These are phyloP conservation scores for Falcaria lacertinaria DNA, from an alignment of 2,888 invertebrate genomes.

Conservation along the genomic window DNA sequence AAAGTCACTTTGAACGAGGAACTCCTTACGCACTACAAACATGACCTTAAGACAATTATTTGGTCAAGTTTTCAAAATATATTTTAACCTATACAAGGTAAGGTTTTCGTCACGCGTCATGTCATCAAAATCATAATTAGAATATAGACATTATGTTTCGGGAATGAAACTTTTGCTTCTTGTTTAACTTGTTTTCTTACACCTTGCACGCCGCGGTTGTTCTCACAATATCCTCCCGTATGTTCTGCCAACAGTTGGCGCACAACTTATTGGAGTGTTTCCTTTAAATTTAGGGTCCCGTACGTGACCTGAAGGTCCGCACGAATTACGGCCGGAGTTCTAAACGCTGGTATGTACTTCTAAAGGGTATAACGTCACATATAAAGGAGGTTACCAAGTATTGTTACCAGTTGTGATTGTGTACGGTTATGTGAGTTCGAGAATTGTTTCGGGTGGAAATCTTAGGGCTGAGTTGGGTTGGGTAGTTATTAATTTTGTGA, in stretches of 20 bases:
- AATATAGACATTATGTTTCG: no score
- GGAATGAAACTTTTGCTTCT: no score
- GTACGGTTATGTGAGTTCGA: background rate
- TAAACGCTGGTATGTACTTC: background rate
- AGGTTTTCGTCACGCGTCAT: no score
- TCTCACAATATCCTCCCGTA: background rate
- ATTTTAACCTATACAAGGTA: no score
- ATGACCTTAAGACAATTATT: no score
- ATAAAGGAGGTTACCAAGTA: background rate
- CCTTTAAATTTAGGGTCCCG: constrained; percentile 67
- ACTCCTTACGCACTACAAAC: no score
- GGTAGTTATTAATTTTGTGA: background rate
- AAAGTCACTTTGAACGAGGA: no score
- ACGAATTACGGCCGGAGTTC: constrained; percentile 63
- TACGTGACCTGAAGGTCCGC: constrained; percentile 61
- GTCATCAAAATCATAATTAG: no score
- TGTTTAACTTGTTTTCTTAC: background rate
- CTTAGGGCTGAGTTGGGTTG: constrained; percentile 4
- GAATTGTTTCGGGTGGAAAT: background rate
- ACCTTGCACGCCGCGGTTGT: constrained; percentile 1
- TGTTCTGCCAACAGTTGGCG: constrained; percentile 36
- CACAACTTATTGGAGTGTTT: constrained; percentile 62
- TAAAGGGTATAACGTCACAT: background rate
- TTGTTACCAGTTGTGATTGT: background rate
- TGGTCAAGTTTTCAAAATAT: no score